Evolutionary conservation across 2,113 vertebrate species (phyloP).

Genomic region (Xenopus laevis): DNA sequence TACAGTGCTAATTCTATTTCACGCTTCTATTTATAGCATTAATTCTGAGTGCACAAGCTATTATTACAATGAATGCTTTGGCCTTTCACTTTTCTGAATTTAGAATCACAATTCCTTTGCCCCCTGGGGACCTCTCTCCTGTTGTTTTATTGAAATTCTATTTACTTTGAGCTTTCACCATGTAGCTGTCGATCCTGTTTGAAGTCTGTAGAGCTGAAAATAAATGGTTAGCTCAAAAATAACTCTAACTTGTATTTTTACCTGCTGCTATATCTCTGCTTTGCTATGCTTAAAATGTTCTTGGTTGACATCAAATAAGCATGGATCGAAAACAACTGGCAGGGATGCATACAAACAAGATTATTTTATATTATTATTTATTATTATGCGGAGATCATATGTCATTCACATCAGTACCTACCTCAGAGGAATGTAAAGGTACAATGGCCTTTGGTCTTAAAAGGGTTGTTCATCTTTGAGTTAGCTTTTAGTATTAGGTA

Average conservation of each 20-base stretch:
- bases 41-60: slow-evolving; percentile 8
- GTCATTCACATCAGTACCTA: too few relatives aligned
- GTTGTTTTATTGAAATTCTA: slow-evolving; percentile 17
- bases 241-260: slow-evolving; percentile 19
- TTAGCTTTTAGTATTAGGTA: too few relatives aligned
- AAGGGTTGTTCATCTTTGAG: too few relatives aligned
- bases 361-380: too few relatives aligned
- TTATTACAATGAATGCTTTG: slow-evolving; percentile 19
- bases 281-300: slow-evolving; percentile 18
- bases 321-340: neutral
- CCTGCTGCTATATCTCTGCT: slow-evolving; percentile 25
- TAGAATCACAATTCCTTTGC: slow-evolving; percentile 26
- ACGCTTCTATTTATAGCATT: slow-evolving; percentile 25
- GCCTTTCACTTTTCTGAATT: slow-evolving; percentile 17
- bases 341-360: too few relatives aligned
- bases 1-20: slow-evolving; percentile 12
- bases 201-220: slow-evolving; percentile 19
- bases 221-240: slow-evolving; percentile 13
- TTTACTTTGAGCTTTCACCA: slow-evolving; percentile 21
- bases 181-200: slow-evolving; percentile 16
- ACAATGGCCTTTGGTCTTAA: too few relatives aligned
- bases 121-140: slow-evolving; percentile 7
- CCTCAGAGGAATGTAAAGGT: too few relatives aligned
- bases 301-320: slow-evolving; percentile 16
- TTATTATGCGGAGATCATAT: too few relatives aligned